Percentiles rank a stretch among this genome's conserved stretches.
phyloP scores from a whole-genome alignment of 2,113 vertebrate species.

The Saccopteryx bilineata region DNA sequence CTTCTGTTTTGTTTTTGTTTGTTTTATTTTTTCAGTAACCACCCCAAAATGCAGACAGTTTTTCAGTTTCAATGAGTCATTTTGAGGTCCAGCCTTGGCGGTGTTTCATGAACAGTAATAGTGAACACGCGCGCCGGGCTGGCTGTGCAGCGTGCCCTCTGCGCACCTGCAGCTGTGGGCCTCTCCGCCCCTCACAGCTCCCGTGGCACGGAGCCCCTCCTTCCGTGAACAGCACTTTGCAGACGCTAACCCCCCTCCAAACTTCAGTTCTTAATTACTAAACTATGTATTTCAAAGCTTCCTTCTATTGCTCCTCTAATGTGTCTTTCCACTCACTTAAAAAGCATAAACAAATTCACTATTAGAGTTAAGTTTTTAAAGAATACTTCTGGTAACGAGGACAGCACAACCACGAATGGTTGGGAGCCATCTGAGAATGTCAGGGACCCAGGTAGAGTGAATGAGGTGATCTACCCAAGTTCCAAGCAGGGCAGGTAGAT shows the following conservation, averaged over 20 bases:
- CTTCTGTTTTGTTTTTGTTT: fast-evolving
- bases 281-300: neutral
- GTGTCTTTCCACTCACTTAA: neutral
- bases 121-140: neutral
- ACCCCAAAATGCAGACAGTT: fast-evolving
- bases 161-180: fast-evolving
- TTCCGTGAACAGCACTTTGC: neutral
- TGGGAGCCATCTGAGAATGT: neutral
- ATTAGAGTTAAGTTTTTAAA: neutral
- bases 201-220: fast-evolving
- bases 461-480: neutral
- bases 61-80: neutral
- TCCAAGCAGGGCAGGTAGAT: neutral
- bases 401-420: no score
- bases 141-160: fast-evolving
- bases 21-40: neutral
- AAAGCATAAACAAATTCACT: neutral
- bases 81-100: neutral
- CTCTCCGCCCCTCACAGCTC: fast-evolving
- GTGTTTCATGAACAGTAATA: fast-evolving
- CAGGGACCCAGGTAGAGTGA: no score
- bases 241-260: no score
- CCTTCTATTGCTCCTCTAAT: neutral
- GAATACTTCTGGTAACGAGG: neutral
- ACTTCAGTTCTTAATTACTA: neutral